Percentiles rank a stretch among this genome's conserved stretches.
Evolutionary conservation across 2,797 vertebrate genomes (phyloP).

Genomic region (Rhinophrynus dorsalis): DNA sequence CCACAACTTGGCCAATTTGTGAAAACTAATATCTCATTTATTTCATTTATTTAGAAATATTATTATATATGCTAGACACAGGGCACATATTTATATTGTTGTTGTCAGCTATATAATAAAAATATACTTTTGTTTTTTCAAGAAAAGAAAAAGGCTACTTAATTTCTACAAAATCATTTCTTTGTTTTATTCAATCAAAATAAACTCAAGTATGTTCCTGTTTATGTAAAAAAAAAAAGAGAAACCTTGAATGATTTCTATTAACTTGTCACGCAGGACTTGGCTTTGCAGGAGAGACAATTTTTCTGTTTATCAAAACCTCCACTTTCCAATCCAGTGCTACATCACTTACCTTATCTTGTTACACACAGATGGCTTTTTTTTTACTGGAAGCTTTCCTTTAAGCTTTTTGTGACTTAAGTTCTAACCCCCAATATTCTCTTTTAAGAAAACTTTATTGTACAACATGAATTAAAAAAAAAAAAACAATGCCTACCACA

Average conservation of each 20-base stretch:
- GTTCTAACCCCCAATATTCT: neutral
- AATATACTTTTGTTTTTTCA: too few relatives aligned
- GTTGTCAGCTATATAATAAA: too few relatives aligned
- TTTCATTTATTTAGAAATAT: too few relatives aligned
- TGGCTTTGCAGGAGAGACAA: slow-evolving; percentile 23
- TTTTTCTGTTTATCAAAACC: neutral
- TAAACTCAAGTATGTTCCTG: slow-evolving; percentile 9
- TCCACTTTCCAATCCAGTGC: neutral
- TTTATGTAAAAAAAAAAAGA: too few relatives aligned
- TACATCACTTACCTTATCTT: slow-evolving; percentile 29
- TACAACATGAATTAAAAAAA: neutral
- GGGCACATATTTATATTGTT: too few relatives aligned
- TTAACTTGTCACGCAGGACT: slow-evolving; percentile 33
- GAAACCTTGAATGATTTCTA: slow-evolving; percentile 15
- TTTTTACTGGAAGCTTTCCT: slow-evolving; percentile 1
- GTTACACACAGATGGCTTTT: slow-evolving; percentile 23
- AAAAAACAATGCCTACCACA: neutral
- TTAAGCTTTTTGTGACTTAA: neutral
- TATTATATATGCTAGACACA: too few relatives aligned
- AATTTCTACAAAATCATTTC: slow-evolving; percentile 25
- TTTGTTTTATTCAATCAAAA: slow-evolving; percentile 10
- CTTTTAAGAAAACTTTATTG: neutral
- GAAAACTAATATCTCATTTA: too few relatives aligned
- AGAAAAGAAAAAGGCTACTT: too few relatives aligned
- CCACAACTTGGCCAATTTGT: too few relatives aligned